A percentile compares a stretch with the other conserved stretches of the same genome.
Evolutionary conservation across 2,113 vertebrate genomes (phyloP).

Genomic region (Brienomyrus brachyistius): DNA sequence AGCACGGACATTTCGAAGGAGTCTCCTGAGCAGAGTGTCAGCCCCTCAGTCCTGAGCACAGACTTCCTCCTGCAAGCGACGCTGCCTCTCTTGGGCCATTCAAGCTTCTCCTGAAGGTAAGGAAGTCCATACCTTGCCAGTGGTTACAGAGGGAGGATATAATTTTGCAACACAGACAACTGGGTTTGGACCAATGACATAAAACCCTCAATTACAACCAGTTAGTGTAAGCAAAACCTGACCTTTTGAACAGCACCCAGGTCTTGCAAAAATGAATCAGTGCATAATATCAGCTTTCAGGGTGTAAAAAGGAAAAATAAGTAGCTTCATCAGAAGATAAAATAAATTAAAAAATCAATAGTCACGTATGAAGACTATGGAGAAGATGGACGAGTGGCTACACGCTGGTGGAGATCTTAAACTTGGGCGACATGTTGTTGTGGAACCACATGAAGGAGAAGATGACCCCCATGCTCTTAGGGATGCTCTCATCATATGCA

Average conservation of each 20-base stretch:
- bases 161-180: not conserved
- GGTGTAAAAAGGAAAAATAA: not conserved
- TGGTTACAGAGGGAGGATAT: not conserved
- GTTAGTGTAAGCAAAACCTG: conserved; percentile 25
- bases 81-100: not conserved
- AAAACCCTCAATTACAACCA: not conserved
- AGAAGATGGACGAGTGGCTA: conserved; percentile 39
- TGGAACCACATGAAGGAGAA: conserved; percentile 87
- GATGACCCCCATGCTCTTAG: conserved; percentile 77
- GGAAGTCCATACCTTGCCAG: not conserved
- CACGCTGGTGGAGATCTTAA: conserved; percentile 73
- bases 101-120: not conserved
- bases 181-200: not conserved
- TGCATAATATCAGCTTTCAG: conserved; percentile 36
- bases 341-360: conserved; percentile 32
- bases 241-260: conserved; percentile 35
- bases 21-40: not conserved
- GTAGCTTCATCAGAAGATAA: conserved; percentile 37
- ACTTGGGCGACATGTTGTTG: conserved; percentile 73
- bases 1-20: not conserved
- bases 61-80: not conserved
- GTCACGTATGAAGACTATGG: not conserved
- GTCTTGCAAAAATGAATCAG: conserved; percentile 14
- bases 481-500: conserved; percentile 72
- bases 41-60: not conserved